Conservation (phyloP, 2,797 vertebrate species). For the Pygocentrus nattereri region DNA sequence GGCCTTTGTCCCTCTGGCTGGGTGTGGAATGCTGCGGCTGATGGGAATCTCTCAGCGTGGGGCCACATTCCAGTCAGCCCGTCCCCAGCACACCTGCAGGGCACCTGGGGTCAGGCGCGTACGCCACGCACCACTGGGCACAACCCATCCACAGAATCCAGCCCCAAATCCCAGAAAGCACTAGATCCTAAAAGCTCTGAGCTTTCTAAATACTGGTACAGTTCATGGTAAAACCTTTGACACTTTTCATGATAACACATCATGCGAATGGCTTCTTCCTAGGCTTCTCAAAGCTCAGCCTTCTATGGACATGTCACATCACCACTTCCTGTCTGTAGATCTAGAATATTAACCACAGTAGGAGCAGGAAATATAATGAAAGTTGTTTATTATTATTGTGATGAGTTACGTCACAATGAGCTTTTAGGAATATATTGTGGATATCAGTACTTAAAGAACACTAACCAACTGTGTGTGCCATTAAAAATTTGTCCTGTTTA, state of each 20-base stretch:
- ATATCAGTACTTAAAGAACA: too few species aligned
- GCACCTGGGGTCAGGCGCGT: slow-evolving; percentile 64
- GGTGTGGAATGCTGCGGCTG: slow-evolving; percentile 61
- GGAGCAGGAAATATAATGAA: too few species aligned
- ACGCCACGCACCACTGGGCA: slow-evolving; percentile 53
- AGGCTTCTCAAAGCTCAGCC: background rate
- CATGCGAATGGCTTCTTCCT: background rate
- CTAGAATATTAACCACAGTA: background rate
- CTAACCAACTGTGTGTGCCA: too few species aligned
- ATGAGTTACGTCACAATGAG: too few species aligned
- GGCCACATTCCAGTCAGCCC: slow-evolving; percentile 64
- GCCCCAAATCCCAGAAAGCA: slow-evolving; percentile 13
- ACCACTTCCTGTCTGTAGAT: background rate
- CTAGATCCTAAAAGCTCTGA: slow-evolving; percentile 6
- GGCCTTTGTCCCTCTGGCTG: slow-evolving; percentile 59
- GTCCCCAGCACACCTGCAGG: slow-evolving; percentile 66
- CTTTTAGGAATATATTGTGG: too few species aligned
- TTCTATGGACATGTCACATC: background rate
- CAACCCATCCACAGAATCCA: slow-evolving; percentile 13
- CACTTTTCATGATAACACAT: background rate
- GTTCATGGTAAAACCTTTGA: background rate
- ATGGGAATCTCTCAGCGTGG: slow-evolving; percentile 65
- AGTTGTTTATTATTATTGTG: too few species aligned
- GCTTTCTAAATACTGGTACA: background rate
- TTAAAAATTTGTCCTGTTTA: too few species aligned